A percentile compares a stretch with the other conserved stretches of the same genome.
Evolutionary conservation across 1,140 invertebrate genomes (phyloP).

Genomic region (Macrosteles quadrilineatus): DNA sequence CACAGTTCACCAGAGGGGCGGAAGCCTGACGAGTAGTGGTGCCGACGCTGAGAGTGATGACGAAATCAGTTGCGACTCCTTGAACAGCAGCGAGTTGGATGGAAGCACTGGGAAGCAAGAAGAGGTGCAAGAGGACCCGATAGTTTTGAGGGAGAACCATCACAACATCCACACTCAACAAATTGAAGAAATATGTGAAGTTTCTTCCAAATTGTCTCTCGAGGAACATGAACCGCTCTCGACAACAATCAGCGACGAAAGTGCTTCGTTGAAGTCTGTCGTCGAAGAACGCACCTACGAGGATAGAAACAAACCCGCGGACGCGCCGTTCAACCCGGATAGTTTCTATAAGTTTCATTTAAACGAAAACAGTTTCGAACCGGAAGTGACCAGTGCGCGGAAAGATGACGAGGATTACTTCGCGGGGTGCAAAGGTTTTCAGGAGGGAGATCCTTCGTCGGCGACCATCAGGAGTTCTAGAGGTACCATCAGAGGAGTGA

Average conservation of each 20-base stretch:
- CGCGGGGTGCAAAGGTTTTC: constrained; percentile 76
- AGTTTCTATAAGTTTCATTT: constrained; percentile 80
- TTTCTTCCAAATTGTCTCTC: neutral
- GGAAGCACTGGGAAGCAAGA: constrained; percentile 39
- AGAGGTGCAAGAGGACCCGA: constrained; percentile 1
- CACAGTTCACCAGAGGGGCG: constrained; percentile 38
- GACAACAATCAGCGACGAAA: neutral
- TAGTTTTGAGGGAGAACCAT: neutral
- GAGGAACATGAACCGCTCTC: neutral
- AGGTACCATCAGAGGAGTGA: constrained; percentile 89
- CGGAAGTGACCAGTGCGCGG: constrained; percentile 41
- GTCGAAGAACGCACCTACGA: constrained; percentile 69
- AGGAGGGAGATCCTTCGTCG: constrained; percentile 61
- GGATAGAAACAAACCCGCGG: constrained; percentile 53
- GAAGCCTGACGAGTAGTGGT: constrained; percentile 47
- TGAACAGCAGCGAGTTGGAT: constrained; percentile 65
- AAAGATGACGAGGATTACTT: constrained; percentile 68
- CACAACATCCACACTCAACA: too few species aligned
- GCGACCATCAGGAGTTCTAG: constrained; percentile 83
- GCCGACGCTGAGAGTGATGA: constrained; percentile 48
- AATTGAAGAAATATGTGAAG: neutral
- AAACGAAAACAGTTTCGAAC: constrained; percentile 69
- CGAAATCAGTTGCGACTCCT: constrained; percentile 66
- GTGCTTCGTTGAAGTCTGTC: constrained; percentile 42
- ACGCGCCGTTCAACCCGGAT: constrained; percentile 18